These are phyloP conservation scores for Spermophilus dauricus DNA, from an alignment of 2,113 vertebrate species.

Conservation along the genomic window DNA sequence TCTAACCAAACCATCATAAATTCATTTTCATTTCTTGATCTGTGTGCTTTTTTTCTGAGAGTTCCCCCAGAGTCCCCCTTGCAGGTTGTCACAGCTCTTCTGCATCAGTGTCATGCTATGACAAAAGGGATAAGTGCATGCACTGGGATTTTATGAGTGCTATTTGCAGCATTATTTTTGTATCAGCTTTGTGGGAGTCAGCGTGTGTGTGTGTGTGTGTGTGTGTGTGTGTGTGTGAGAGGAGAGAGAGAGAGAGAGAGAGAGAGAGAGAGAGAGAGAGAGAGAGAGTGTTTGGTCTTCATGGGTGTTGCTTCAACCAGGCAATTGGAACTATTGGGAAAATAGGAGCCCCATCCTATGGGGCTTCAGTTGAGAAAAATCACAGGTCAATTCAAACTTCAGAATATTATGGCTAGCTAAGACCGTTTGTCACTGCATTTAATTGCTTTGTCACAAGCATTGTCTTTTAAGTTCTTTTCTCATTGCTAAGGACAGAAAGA, in stretches of 20 bases:
- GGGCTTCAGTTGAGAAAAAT: neutral
- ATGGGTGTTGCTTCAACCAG: neutral
- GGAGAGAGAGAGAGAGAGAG: no score
- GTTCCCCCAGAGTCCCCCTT: slow-evolving; percentile 39
- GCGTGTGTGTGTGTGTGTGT: neutral
- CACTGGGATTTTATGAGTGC: slow-evolving; percentile 18
- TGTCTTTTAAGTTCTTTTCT: slow-evolving; percentile 37
- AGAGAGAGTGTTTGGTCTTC: neutral
- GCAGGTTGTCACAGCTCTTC: neutral
- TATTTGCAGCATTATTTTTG: neutral
- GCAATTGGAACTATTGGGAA: slow-evolving; percentile 44
- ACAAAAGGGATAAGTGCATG: neutral
- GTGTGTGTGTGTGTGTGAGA: no score
- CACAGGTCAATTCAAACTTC: neutral
- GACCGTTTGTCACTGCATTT: neutral
- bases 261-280: no score
- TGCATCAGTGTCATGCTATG: neutral
- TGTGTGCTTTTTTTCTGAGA: neutral
- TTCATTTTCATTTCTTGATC: neutral
- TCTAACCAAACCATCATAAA: neutral
- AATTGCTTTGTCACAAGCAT: neutral
- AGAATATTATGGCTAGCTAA: neutral
- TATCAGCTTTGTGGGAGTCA: neutral
- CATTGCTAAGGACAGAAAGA: neutral
- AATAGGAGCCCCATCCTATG: neutral